phyloP scores from a whole-genome alignment of 1,140 invertebrate species.

The Rhopalosiphum maidis region DNA sequence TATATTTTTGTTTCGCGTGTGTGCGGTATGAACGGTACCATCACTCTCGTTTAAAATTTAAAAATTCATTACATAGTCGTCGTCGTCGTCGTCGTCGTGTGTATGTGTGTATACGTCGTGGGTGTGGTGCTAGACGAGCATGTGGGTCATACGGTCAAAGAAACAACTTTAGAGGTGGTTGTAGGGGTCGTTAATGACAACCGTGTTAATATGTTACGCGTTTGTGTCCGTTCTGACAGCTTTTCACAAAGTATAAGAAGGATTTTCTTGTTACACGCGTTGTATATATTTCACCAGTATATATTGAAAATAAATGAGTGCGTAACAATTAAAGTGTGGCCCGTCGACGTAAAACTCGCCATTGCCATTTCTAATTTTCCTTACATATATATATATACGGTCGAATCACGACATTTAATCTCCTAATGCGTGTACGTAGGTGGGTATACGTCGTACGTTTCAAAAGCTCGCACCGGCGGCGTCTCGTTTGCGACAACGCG shows the following conservation, averaged over 20 bases:
- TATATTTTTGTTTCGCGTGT: background rate
- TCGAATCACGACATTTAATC: background rate
- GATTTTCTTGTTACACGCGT: slow-evolving; percentile 45
- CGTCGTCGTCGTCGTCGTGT: background rate
- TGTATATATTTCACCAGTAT: slow-evolving; percentile 26
- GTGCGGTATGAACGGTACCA: background rate
- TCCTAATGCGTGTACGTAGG: background rate
- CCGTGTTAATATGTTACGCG: slow-evolving; percentile 39
- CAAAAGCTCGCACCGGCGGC: background rate
- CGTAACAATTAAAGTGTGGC: background rate
- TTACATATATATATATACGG: background rate
- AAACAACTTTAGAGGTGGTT: background rate
- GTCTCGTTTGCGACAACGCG: background rate
- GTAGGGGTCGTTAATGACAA: slow-evolving; percentile 29
- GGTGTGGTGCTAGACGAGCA: background rate
- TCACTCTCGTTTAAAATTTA: background rate
- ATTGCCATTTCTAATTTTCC: background rate
- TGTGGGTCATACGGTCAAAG: slow-evolving; percentile 38
- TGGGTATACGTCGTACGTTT: background rate
- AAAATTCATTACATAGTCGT: slow-evolving; percentile 16
- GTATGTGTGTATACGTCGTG: background rate
- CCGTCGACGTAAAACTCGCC: background rate
- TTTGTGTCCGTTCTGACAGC: slow-evolving; percentile 38
- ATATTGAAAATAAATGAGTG: slow-evolving; percentile 39
- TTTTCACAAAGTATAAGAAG: slow-evolving; percentile 40